These are phyloP conservation scores for Erpobdella octoculata DNA, from an alignment of 2,888 invertebrate genomes.

Conservation along the genomic window DNA sequence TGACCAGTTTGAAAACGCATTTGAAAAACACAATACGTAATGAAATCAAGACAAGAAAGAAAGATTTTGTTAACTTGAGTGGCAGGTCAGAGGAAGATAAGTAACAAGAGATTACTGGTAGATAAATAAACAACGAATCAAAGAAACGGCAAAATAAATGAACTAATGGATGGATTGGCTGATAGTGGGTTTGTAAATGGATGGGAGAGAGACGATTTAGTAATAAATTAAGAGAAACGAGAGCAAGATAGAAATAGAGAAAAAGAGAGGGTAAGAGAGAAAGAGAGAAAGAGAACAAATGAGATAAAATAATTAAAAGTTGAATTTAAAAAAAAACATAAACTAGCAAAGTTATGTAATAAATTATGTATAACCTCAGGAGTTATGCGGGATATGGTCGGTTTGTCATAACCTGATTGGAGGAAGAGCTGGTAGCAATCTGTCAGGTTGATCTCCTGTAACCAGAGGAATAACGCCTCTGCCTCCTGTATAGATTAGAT, in stretches of 20 bases:
- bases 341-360: no score
- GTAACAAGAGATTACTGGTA: neutral
- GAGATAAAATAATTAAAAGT: neutral
- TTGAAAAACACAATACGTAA: no score
- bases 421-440: conserved; percentile 32
- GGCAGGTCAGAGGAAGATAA: neutral
- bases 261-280: no score
- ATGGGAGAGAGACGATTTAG: neutral
- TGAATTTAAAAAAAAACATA: neutral
- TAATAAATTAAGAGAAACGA: no score
- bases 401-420: conserved; percentile 32
- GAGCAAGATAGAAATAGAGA: no score
- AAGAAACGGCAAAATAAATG: no score
- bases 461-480: conserved; percentile 28
- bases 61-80: no score
- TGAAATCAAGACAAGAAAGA: no score
- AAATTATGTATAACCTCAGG: conserved; percentile 30
- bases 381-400: conserved; percentile 32
- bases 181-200: neutral
- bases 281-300: neutral
- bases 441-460: conserved; percentile 24
- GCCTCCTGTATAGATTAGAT: conserved; percentile 27
- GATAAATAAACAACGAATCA: neutral
- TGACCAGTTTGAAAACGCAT: no score
- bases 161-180: neutral